Percentiles rank a stretch among this genome's conserved stretches.
Evolutionary conservation across 2,797 vertebrate genomes (phyloP).

Genomic region (Ara ararauna): DNA sequence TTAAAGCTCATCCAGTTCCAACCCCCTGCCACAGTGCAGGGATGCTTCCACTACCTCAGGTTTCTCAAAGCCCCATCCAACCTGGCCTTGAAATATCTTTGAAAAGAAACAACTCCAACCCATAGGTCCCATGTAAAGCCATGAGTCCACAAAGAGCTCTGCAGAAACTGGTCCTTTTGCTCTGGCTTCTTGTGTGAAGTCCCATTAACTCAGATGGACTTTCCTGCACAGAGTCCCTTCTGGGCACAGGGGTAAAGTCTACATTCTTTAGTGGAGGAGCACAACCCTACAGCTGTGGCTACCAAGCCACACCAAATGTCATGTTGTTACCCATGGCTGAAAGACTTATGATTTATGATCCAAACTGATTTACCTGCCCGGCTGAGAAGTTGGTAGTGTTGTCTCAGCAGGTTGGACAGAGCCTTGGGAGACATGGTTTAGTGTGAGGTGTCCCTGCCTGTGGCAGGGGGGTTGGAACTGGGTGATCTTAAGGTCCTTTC

Average conservation of each 20-base stretch:
- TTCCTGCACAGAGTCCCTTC: background rate
- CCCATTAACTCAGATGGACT: background rate
- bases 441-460: too few species aligned
- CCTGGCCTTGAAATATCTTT: background rate
- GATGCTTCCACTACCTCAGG: background rate
- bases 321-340: background rate
- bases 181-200: background rate
- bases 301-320: background rate
- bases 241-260: background rate
- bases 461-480: too few species aligned
- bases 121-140: background rate
- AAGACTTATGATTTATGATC: background rate
- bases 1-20: background rate
- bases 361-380: background rate
- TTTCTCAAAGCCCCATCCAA: background rate
- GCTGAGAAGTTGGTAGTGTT: accelerated
- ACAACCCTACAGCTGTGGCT: background rate
- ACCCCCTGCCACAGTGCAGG: background rate
- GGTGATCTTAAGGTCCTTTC: too few species aligned
- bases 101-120: background rate
- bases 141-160: background rate
- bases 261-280: background rate
- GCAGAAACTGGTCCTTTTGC: background rate
- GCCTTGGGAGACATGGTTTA: too few species aligned
- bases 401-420: background rate